These are phyloP conservation scores for Lycocorax pyrrhopterus DNA, from an alignment of 2,113 vertebrate genomes.

Conservation along the genomic window DNA sequence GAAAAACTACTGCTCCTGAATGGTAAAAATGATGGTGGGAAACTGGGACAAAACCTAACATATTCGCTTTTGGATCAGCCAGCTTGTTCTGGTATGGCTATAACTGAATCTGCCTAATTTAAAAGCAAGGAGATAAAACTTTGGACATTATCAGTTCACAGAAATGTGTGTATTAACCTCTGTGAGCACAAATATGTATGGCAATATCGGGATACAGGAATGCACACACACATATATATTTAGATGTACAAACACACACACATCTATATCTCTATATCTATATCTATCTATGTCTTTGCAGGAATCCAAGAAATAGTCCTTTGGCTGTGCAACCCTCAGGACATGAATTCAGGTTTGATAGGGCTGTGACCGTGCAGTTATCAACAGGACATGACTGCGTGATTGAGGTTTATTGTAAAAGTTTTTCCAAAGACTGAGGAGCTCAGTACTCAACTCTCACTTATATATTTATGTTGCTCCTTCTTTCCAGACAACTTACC, in stretches of 20 bases:
- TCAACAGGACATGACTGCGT: not conserved
- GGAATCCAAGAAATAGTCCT: not conserved
- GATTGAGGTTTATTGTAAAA: not conserved
- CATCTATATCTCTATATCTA: no score
- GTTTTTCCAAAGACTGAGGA: not conserved
- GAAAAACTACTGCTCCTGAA: not conserved
- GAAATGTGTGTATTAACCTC: not conserved
- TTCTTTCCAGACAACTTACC: not conserved
- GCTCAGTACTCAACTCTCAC: not conserved
- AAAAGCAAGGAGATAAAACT: not conserved
- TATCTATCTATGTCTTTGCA: not conserved
- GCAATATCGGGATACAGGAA: not conserved
- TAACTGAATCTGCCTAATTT: not conserved
- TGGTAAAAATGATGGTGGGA: not conserved
- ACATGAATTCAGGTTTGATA: not conserved
- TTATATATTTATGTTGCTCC: not conserved
- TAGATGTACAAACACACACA: not conserved
- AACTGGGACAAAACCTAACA: not conserved
- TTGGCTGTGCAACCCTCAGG: not conserved
- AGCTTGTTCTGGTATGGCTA: not conserved
- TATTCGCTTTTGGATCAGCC: not conserved
- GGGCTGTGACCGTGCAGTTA: not conserved
- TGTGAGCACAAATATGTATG: not conserved
- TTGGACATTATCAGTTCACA: not conserved
- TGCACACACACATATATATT: not conserved